These are phyloP conservation scores for Catamblyrhynchus diadema DNA, from an alignment of 2,797 vertebrate species.

Conservation along the genomic window DNA sequence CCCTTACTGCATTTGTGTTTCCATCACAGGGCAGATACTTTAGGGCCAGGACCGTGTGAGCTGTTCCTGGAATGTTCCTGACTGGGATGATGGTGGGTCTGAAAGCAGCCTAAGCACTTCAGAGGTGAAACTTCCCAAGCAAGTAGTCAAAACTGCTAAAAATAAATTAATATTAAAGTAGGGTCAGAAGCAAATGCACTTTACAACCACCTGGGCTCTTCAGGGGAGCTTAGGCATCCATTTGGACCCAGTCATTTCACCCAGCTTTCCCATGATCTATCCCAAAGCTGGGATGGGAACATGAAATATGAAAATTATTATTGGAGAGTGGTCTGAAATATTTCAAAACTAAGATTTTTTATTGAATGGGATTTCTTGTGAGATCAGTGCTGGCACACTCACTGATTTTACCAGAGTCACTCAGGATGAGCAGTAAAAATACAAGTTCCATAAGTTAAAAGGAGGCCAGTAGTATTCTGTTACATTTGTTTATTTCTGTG, in stretches of 20 bases:
- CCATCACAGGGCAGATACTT: not conserved
- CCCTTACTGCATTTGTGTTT: not conserved
- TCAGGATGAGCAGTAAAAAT: not conserved
- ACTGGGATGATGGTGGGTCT: fast-evolving
- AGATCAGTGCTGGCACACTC: not conserved
- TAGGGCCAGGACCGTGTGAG: not conserved
- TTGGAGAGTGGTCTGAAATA: not conserved
- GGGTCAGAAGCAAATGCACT: not conserved
- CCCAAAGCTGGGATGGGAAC: not conserved
- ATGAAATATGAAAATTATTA: not conserved
- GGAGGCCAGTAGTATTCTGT: not conserved
- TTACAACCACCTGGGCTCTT: not conserved
- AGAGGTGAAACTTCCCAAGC: not conserved
- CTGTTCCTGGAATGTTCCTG: fast-evolving
- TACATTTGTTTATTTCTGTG: not conserved
- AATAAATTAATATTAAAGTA: not conserved
- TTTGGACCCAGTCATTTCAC: not conserved
- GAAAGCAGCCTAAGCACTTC: not conserved
- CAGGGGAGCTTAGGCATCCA: not conserved
- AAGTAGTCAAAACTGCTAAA: not conserved
- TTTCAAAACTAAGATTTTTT: not conserved
- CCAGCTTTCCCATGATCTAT: not conserved
- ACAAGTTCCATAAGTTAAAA: not conserved
- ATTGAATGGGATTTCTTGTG: not conserved
- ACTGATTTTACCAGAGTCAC: not conserved